phyloP scores from a whole-genome alignment of 2,113 vertebrate genomes.

The Nibea coibor region DNA sequence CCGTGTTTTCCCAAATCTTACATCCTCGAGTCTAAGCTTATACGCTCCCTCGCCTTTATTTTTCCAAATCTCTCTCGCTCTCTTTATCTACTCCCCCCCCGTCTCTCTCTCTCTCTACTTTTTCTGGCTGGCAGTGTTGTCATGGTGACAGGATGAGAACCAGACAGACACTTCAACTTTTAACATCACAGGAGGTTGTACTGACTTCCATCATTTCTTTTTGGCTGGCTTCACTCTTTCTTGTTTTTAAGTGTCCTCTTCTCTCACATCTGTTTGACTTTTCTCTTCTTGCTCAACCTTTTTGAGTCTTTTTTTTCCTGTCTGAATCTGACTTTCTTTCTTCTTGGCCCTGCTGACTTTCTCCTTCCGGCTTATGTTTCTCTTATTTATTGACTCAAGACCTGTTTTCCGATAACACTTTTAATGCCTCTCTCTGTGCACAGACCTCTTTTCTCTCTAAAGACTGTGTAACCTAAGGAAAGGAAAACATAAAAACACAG shows the following conservation, averaged over 20 bases:
- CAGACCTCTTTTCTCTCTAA: neutral
- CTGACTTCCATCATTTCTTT: slow-evolving; percentile 28
- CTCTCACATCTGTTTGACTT: slow-evolving; percentile 24
- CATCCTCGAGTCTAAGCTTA: neutral
- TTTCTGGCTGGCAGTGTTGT: slow-evolving; percentile 60
- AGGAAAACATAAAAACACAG: neutral
- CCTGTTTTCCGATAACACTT: neutral
- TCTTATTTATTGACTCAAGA: neutral
- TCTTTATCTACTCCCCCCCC: neutral
- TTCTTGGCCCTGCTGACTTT: neutral
- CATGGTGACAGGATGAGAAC: slow-evolving; percentile 68
- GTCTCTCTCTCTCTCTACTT: neutral
- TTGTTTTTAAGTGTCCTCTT: slow-evolving; percentile 1
- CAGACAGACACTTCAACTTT: slow-evolving; percentile 62
- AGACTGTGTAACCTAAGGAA: neutral
- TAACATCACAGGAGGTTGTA: slow-evolving; percentile 44
- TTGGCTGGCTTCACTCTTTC: slow-evolving; percentile 28
- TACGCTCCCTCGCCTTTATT: neutral
- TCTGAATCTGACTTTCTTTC: neutral
- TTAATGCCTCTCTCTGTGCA: neutral
- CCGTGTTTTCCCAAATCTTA: neutral
- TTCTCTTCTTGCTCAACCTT: neutral
- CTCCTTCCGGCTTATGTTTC: neutral
- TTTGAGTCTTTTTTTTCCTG: neutral
- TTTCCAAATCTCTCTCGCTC: neutral